Percentiles rank a stretch among this genome's conserved stretches.
These are phyloP conservation scores for Andrena trimmerana DNA, from an alignment of 2,888 invertebrate species.

Conservation along the genomic window DNA sequence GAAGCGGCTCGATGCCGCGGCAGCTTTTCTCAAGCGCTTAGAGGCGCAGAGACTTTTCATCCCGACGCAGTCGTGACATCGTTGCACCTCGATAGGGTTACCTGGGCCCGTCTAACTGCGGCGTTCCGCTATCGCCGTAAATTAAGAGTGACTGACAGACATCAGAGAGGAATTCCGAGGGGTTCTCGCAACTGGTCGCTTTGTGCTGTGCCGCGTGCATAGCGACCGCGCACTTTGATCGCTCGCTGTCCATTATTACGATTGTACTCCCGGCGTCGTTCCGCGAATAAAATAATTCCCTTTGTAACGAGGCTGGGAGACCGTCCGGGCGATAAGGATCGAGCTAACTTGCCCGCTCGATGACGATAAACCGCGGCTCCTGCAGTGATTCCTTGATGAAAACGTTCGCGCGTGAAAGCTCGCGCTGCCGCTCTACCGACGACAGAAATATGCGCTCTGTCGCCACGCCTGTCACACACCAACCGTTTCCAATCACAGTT, in stretches of 20 bases:
- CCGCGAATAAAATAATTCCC: conserved; percentile 68
- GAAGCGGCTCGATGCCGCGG: conserved; percentile 2
- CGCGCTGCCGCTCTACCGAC: too few relatives aligned
- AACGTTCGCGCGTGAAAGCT: conserved; percentile 26
- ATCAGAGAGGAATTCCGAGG: conserved; percentile 73
- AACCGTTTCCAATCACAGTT: too few relatives aligned
- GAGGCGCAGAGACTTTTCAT: conserved; percentile 48
- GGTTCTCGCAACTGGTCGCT: conserved; percentile 66
- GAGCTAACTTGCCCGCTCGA: conserved; percentile 24
- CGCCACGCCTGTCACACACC: too few relatives aligned
- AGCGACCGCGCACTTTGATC: conserved; percentile 61
- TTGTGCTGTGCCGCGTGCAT: conserved; percentile 66
- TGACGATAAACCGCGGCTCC: conserved; percentile 24
- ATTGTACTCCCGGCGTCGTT: conserved; percentile 67
- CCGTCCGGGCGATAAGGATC: conserved; percentile 41
- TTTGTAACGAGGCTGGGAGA: conserved; percentile 60
- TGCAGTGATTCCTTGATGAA: conserved; percentile 43
- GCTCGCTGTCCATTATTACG: conserved; percentile 70
- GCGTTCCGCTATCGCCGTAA: conserved; percentile 71
- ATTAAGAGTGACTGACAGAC: conserved; percentile 74
- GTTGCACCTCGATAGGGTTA: conserved; percentile 68
- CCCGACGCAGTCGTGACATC: conserved; percentile 58
- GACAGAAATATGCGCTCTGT: too few relatives aligned
- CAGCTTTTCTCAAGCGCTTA: background rate
- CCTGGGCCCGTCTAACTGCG: conserved; percentile 59